phyloP scores from a whole-genome alignment of 2,113 vertebrate species.

The Ardeotis arabs region DNA sequence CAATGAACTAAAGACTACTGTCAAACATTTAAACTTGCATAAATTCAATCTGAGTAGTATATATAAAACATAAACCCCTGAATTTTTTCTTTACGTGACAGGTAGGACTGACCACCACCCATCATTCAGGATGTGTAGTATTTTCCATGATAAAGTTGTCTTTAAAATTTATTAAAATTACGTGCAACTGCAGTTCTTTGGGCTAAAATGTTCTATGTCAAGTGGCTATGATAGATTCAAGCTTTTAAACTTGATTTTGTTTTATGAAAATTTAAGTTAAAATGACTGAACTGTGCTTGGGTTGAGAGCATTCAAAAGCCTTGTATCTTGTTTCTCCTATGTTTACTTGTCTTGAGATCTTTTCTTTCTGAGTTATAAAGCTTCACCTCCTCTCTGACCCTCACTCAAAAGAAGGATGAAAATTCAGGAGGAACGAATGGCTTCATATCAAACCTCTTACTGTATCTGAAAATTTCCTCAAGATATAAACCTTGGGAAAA shows the following conservation, averaged over 20 bases:
- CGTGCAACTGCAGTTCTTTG: background rate
- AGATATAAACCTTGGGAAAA: background rate
- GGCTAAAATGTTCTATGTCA: background rate
- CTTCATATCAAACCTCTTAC: background rate
- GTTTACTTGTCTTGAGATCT: background rate
- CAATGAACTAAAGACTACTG: background rate
- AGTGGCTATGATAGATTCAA: background rate
- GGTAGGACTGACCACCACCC: background rate
- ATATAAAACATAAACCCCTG: background rate
- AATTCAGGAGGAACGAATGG: background rate
- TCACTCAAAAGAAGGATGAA: background rate
- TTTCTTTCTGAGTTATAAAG: background rate
- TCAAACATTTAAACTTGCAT: conserved; percentile 18
- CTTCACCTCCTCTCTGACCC: background rate
- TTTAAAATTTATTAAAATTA: background rate
- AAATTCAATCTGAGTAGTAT: background rate
- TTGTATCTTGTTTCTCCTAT: background rate
- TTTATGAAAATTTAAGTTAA: background rate
- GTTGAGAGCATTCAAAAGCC: background rate
- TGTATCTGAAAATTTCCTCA: background rate
- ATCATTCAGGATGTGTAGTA: background rate
- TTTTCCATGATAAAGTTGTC: background rate
- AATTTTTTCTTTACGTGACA: background rate
- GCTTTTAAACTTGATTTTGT: background rate
- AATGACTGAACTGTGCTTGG: background rate